phyloP scores from a whole-genome alignment of 2,797 vertebrate genomes.

The Lepus townsendii region DNA sequence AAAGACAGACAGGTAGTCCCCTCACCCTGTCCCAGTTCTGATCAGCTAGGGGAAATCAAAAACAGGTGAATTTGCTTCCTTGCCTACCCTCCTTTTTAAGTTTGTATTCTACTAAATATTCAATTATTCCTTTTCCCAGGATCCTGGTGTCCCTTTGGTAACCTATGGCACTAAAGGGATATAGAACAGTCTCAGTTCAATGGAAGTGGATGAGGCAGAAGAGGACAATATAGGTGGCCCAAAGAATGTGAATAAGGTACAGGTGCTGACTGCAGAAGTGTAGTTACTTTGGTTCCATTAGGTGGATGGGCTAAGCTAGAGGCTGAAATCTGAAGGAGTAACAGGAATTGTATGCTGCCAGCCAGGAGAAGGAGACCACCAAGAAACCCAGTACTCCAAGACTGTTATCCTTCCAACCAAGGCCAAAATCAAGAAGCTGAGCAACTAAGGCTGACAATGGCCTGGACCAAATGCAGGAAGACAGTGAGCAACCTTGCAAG shows the following conservation, averaged over 20 bases:
- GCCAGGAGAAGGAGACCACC: slow-evolving; percentile 42
- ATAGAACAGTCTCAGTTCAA: slow-evolving; percentile 53
- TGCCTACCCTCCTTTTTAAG: background rate
- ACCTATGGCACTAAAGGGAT: background rate
- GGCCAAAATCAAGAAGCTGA: slow-evolving; percentile 8
- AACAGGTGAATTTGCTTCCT: background rate
- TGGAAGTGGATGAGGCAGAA: background rate
- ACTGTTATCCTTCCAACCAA: background rate
- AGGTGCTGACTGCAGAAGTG: slow-evolving; percentile 20
- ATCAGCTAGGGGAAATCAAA: background rate
- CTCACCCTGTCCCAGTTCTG: background rate
- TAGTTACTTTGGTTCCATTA: slow-evolving; percentile 22
- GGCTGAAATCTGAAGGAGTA: slow-evolving; percentile 54
- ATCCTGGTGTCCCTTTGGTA: background rate
- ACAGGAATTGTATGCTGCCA: slow-evolving; percentile 56
- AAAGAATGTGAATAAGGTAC: slow-evolving; percentile 58
- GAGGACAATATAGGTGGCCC: slow-evolving; percentile 10
- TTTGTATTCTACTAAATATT: background rate
- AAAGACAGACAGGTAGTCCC: background rate
- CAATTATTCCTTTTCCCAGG: background rate
- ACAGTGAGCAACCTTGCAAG: slow-evolving; percentile 35
- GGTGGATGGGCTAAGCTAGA: slow-evolving; percentile 56
- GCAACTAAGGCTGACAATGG: background rate
- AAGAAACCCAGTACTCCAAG: background rate
- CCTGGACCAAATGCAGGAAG: background rate